Conservation (phyloP, 23 tunicate genomes). For the Halocynthia aurantium region DNA sequence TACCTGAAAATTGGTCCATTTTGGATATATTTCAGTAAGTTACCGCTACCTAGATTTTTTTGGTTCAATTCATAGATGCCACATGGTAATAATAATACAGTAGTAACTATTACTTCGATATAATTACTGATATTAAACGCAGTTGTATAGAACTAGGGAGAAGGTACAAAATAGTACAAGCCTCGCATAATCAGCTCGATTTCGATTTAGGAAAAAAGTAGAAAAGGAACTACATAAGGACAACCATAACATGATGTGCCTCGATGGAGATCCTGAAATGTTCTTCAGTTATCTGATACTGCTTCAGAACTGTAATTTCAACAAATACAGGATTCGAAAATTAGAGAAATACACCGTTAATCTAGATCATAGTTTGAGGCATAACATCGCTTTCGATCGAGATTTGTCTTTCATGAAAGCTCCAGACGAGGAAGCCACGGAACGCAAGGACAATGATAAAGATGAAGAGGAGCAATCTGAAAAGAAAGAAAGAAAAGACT, state of each 20-base stretch:
- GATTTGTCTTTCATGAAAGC: constrained; percentile 14
- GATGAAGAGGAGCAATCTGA: neutral
- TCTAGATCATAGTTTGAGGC: constrained; percentile 53
- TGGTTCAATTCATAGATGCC: no score
- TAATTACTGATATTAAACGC: no score
- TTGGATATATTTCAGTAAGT: constrained; percentile 52
- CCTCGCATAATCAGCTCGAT: no score
- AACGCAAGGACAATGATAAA: neutral
- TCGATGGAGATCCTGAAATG: constrained; percentile 48
- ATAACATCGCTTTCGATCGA: constrained; percentile 37
- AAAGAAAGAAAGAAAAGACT: neutral
- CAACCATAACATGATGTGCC: constrained; percentile 21
- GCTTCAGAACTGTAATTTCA: constrained; percentile 4
- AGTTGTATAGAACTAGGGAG: no score
- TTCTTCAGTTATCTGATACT: constrained; percentile 24
- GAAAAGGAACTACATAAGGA: constrained; percentile 18
- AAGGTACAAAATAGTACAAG: no score
- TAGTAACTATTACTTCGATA: no score
- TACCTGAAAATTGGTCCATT: constrained; percentile 26
- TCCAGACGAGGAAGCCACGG: neutral
- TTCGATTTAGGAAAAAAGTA: constrained; percentile 5
- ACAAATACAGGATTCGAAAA: neutral
- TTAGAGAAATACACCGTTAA: constrained; percentile 59
- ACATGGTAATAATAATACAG: no score
- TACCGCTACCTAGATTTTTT: no score